Percentiles rank a stretch among this genome's conserved stretches.
Conservation (phyloP, 2,113 vertebrate genomes). For the Salvelinus fontinalis region DNA sequence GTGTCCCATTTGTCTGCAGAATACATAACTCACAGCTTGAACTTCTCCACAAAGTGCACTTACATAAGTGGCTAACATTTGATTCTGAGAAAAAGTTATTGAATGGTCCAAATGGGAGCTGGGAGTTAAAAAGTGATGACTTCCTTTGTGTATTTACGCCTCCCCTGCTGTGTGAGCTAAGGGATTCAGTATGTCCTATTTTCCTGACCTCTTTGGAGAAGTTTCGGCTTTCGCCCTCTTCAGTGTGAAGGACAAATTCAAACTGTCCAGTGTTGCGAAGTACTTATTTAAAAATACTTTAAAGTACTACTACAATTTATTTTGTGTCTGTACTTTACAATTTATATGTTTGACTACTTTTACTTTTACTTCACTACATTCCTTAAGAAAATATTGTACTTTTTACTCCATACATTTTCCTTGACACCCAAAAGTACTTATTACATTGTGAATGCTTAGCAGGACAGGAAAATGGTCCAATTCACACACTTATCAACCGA, state of each 20-base stretch:
- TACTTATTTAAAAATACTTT: too few species aligned
- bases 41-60: slow-evolving; percentile 9
- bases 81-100: slow-evolving; percentile 45
- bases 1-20: not conserved
- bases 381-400: too few species aligned
- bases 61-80: slow-evolving; percentile 37
- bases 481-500: too few species aligned
- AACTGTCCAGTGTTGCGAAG: not conserved
- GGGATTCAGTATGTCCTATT: slow-evolving; percentile 47
- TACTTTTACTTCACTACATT: too few species aligned
- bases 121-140: slow-evolving; percentile 66
- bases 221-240: too few species aligned
- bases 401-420: too few species aligned
- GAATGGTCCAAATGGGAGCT: slow-evolving; percentile 46
- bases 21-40: not conserved
- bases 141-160: slow-evolving; percentile 55
- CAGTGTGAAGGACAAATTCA: slow-evolving; percentile 4
- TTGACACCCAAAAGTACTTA: too few species aligned
- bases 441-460: too few species aligned
- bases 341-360: too few species aligned
- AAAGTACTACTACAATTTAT: too few species aligned
- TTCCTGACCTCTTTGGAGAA: slow-evolving; percentile 42
- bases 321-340: too few species aligned
- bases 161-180: slow-evolving; percentile 8
- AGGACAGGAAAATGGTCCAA: too few species aligned